Base-by-base conservation (phyloP, 2,888 invertebrate genomes). In the Empis livida region DNA sequence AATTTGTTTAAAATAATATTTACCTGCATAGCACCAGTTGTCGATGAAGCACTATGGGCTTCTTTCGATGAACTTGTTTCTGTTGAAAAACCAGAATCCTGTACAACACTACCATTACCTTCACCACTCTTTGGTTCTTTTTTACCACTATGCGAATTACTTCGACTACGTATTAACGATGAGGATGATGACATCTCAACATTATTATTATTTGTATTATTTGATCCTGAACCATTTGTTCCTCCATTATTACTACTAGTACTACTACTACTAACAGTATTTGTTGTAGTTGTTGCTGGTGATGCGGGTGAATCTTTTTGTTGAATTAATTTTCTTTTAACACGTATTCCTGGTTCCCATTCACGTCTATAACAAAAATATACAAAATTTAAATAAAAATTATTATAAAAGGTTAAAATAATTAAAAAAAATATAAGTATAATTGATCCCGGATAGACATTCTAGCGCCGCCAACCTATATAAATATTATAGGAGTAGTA, bases 11-110 rank as follows among this genome's bases (percentile, higher is more conserved):
- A 13, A 43, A 6, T 13, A 32, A 10, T 42, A 15, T 54, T 47
- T 45, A 67, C 77, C 70, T 63, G 68, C 55, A 72, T 67, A 55
- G 73, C 68, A 55, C 71, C 70, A 49, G 77, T 76, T 53, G 78
- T 77, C 48, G 82, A 81, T 17, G 82, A 81, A 42, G 80, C 75
- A 62, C 79, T 79, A 61, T 85, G 84, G 53, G 85, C 82, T 64
- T 84, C 84, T 67, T 84, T 84, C 60, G 82, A 86, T 61, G 82
- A 82, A 46, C 85, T 87, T 45, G 88, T 87, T 71, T 90, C 90
- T 51, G 90, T 89, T 67, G 89, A 89, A 72, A 91, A 91, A 47
- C 90, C 91, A 43, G 89, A 89, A 71, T 91, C 91, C 62, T 83
- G 82, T 20, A 84, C 77, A 51, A 78, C 77, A 47, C 77, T 77